These are phyloP conservation scores for Muscidifurax raptorellus DNA, from an alignment of 1,140 invertebrate genomes.

Conservation along the genomic window DNA sequence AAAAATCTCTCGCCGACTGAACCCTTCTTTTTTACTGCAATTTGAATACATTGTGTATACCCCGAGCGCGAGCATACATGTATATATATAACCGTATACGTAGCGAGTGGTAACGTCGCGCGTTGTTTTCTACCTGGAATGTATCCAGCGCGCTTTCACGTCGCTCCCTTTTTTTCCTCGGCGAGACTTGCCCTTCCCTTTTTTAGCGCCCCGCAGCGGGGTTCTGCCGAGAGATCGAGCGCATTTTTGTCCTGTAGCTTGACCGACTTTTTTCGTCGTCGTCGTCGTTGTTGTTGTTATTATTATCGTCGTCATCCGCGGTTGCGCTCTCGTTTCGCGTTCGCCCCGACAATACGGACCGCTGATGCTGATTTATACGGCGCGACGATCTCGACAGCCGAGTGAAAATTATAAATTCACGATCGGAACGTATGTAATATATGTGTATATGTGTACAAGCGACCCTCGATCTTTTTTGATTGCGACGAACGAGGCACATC, in stretches of 20 bases:
- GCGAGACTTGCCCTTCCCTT: constrained; percentile 13
- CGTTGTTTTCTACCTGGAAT: constrained; percentile 60
- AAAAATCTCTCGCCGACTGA: constrained; percentile 54
- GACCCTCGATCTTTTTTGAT: not conserved
- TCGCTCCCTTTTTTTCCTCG: constrained; percentile 47
- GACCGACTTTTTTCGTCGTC: constrained; percentile 71
- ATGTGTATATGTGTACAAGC: not conserved
- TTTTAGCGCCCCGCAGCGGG: not conserved
- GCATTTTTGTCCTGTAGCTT: constrained; percentile 69
- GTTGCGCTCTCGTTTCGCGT: constrained; percentile 45
- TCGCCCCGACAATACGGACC: constrained; percentile 64
- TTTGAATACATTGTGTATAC: constrained; percentile 75
- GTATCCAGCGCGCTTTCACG: constrained; percentile 29
- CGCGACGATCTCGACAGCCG: constrained; percentile 68
- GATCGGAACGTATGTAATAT: constrained; percentile 26
- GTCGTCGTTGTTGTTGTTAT: constrained; percentile 50
- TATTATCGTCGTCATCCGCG: constrained; percentile 45
- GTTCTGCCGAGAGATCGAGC: constrained; percentile 21
- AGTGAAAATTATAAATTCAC: constrained; percentile 76
- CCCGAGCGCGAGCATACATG: constrained; percentile 68
- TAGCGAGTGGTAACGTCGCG: constrained; percentile 54
- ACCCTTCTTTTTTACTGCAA: constrained; percentile 60
- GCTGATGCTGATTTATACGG: constrained; percentile 76
- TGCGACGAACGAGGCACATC: not conserved
- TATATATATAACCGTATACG: constrained; percentile 66